phyloP scores from a whole-genome alignment of 2,113 vertebrate genomes.

The Gnathonemus longibarbis region DNA sequence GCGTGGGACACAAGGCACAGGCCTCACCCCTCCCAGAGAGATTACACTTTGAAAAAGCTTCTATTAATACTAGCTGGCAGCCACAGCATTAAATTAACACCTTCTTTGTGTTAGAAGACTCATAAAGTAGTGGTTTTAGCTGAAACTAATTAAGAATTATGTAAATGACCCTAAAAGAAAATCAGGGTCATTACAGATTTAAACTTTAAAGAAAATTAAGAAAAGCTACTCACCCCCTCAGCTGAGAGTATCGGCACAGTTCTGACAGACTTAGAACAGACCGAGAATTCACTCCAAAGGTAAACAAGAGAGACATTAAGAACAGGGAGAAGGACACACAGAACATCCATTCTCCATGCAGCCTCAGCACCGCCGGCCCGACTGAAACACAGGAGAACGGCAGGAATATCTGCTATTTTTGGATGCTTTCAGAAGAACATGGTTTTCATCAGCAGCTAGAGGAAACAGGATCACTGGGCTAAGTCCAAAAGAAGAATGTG shows the following conservation, averaged over 20 bases:
- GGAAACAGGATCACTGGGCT: neutral
- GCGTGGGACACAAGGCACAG: neutral
- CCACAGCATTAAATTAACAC: constrained; percentile 13
- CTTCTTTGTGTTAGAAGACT: neutral
- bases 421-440: neutral
- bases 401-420: constrained; percentile 13
- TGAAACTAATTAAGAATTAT: constrained; percentile 47
- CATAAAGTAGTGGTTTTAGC: constrained; percentile 15
- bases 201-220: neutral
- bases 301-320: neutral
- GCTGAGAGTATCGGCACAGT: neutral
- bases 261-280: neutral
- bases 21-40: neutral
- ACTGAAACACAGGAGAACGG: constrained; percentile 22
- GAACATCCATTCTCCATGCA: neutral
- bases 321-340: neutral
- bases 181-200: neutral
- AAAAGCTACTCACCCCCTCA: neutral
- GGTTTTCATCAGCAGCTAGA: neutral
- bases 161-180: constrained; percentile 42
- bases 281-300: neutral
- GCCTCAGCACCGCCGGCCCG: neutral
- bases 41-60: neutral
- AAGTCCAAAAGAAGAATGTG: neutral
- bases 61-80: constrained; percentile 10